These are phyloP conservation scores for Tachycineta bicolor DNA, from an alignment of 2,113 vertebrate genomes.

Conservation along the genomic window DNA sequence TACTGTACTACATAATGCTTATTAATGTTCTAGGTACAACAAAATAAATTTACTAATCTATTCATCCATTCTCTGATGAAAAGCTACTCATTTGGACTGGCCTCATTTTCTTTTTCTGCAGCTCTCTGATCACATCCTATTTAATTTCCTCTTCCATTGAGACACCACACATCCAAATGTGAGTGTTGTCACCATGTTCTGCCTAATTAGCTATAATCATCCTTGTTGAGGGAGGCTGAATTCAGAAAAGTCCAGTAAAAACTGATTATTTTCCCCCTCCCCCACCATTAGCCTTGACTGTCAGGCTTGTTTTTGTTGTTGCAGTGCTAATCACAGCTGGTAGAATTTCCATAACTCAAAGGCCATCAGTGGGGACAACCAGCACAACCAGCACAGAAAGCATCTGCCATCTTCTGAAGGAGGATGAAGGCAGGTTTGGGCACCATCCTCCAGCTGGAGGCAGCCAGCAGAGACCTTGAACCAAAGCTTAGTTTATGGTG, in stretches of 20 bases:
- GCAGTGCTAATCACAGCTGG: not conserved
- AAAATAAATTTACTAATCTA: not conserved
- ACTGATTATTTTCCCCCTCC: not conserved
- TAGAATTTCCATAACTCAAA: not conserved
- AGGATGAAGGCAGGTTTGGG: not conserved
- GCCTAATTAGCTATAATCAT: not conserved
- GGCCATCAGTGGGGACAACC: not conserved
- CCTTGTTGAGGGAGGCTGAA: not conserved
- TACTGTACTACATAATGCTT: not conserved
- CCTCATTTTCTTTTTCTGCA: slow-evolving; percentile 22
- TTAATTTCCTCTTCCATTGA: slow-evolving; percentile 11
- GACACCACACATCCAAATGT: not conserved
- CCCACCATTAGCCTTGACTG: not conserved
- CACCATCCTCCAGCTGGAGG: not conserved
- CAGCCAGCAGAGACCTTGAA: not conserved
- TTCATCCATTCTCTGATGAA: not conserved
- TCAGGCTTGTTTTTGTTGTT: not conserved
- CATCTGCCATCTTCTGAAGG: fast-evolving
- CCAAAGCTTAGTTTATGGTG: not conserved
- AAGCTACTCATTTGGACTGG: not conserved
- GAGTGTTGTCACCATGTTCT: not conserved
- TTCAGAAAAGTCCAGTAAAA: not conserved
- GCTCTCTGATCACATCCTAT: not conserved
- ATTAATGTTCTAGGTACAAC: not conserved
- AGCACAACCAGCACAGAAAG: fast-evolving